Conservation (phyloP, 2,113 vertebrate genomes). For the Scatophagus argus region DNA sequence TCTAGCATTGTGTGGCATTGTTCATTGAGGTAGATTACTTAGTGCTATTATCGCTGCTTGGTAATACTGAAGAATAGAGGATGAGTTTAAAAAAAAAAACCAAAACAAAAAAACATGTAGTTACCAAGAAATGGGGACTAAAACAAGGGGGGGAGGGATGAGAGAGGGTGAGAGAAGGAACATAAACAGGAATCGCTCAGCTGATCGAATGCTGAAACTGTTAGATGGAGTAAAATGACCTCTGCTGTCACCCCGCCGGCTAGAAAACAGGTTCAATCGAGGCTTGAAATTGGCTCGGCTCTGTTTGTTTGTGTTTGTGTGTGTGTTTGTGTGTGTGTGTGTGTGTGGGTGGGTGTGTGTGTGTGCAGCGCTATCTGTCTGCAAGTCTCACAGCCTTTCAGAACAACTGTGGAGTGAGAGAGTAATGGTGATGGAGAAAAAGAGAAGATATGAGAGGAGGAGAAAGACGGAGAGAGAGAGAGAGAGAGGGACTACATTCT, state of each 20-base stretch:
- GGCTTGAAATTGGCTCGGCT: constrained; percentile 64
- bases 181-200: constrained; percentile 36
- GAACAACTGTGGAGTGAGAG: constrained; percentile 38
- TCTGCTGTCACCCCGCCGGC: constrained; percentile 52
- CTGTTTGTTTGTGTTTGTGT: constrained; percentile 46
- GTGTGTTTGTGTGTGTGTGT: not conserved
- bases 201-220: constrained; percentile 39
- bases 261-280: constrained; percentile 61
- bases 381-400: constrained; percentile 29
- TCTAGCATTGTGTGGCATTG: not conserved
- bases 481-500: constrained; percentile 61
- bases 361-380: constrained; percentile 1
- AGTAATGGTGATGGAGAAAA: constrained; percentile 44
- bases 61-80: not conserved
- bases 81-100: too few species aligned
- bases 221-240: constrained; percentile 48
- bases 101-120: not conserved
- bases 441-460: constrained; percentile 1
- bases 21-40: not conserved
- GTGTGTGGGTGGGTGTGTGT: constrained; percentile 2
- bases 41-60: too few species aligned
- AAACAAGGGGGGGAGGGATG: constrained; percentile 3
- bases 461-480: constrained; percentile 6
- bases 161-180: not conserved
- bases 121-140: not conserved